Evolutionary conservation across 2,113 vertebrate species (phyloP), one percentile per base, ranked within the genome.

Genomic region (Amazona vittata): DNA sequence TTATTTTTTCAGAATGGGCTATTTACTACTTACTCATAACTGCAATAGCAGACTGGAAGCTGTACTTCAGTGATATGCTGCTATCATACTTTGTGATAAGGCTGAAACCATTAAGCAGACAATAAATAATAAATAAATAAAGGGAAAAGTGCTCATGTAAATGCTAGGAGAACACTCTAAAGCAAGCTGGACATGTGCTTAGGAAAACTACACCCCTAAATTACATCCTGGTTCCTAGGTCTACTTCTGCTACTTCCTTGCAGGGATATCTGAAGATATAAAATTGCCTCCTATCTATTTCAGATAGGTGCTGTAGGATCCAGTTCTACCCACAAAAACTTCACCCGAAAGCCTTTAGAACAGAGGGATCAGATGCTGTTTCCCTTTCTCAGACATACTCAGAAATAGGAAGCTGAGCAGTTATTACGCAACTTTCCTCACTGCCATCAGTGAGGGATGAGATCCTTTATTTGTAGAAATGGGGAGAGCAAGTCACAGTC

Each of bases 1-100:
- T 89, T 84, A 16, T 77, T 94, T 91, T 65, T 82, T 64, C 87
- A 89, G 94, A 89, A 93, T 52, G 49, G 39, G 73, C 52, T 93
- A 57, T 95, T 94, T 94, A 57, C 73, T 81, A 12, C 67, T 91
- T 91, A 35, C 53, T 86, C 55, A 60, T 57, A 57, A 46, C 60
- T 75, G 80, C 85, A 86, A 4, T 2, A 71, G 91, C 52, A 71
- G 62, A 31, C 73, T 79, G 80, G 31, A 26, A 81, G 83, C 86
- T 71, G 43, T 35, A 31, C 65, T 57, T 62, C 62, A 41, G 69
- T 9, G 77, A 86, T 65, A 76, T 4, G n/a, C 65, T 67, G 89
- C 80, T 82, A 33, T 88, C 76, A 15, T 6, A 11, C 47, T 47
- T 41, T 14, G 24, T 69, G 95, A 96, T 90, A 91, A 94, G 90